Base-by-base conservation (phyloP, 2,113 vertebrate species). In the Myiagra hebetior region DNA sequence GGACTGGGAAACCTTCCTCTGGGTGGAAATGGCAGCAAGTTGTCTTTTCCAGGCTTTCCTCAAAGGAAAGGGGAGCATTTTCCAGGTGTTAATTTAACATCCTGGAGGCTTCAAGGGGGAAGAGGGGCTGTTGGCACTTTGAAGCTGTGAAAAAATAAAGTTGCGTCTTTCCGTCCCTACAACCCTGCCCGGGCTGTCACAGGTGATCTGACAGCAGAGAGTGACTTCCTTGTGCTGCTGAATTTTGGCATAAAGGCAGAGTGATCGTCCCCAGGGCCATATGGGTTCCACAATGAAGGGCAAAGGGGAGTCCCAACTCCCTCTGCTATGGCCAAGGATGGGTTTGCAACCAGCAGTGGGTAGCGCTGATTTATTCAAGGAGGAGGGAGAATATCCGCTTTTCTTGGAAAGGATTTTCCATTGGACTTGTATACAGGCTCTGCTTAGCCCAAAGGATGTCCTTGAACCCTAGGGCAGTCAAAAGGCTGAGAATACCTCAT, bases 101-200 rank as follows among this genome's bases (percentile, higher is more conserved):
- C 2, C 11, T 4, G 64, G 24, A 42, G 60, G n/a, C 26, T 14
- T 35, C 3, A 5, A n/a, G 26, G 41, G 56, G 44, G 20, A 37
- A 39, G 11, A 39, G 13, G 49, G 49, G 20, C 47, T 41, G 44
- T 47, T 60, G 24, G 56, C 46, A 18, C 15, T 5, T 39, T 11
- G 15, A 15, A 65, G 62, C 26, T 72, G 37, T 27, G 76, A 64
- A 73, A 74, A 67, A 42, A n/a, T n/a, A 37, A 69, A 47, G 60
- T 31, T 4, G 4, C 0, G 0, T 30, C n/a, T 39, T 59, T 42
- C 30, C 0, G 0, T 59, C 56, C 42, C 28, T 62, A 8, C 28
- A 30, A 2, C 23, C 39, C 41, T 53, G 68, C 50, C 56, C 0
- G 4, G 72, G 73, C 4, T 26, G 62, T 37, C 39, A 19, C 2